Percentiles rank a stretch among this genome's conserved stretches.
Evolutionary conservation across 2,888 invertebrate genomes (phyloP).

Genomic region (Apamea crenata): DNA sequence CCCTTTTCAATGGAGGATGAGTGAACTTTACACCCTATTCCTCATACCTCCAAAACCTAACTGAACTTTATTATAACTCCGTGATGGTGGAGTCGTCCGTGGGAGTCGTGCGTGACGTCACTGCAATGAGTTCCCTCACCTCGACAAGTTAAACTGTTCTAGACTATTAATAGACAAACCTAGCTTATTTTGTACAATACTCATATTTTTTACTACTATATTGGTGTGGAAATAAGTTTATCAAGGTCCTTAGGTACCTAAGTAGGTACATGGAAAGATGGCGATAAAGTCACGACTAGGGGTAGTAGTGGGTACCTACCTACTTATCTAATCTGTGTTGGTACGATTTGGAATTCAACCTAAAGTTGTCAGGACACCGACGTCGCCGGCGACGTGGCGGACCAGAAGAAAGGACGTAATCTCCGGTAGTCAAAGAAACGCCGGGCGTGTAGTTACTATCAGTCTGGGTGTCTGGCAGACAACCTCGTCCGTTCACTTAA

Average conservation of each 20-base stretch:
- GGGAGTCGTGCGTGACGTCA: constrained; percentile 7
- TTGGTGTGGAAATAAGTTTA: background rate
- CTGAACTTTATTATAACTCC: background rate
- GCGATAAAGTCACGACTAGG: background rate
- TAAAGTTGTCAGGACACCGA: background rate
- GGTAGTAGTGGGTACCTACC: background rate
- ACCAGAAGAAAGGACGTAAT: background rate
- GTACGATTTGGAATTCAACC: background rate
- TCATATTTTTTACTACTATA: background rate
- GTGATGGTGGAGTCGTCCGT: background rate
- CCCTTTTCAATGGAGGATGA: no score
- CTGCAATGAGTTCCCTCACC: constrained; percentile 12
- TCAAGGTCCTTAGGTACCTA: background rate
- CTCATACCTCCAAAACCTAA: no score
- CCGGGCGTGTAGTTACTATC: background rate
- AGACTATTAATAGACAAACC: constrained; percentile 7
- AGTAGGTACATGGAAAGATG: background rate
- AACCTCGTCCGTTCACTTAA: background rate
- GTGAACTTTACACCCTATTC: no score
- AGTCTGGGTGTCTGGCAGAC: background rate
- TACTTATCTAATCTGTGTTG: background rate
- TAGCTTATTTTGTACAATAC: background rate
- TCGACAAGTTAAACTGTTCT: background rate
- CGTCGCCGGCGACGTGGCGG: background rate
- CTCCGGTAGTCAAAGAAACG: background rate